These are phyloP conservation scores for Allacma fusca DNA, from an alignment of 2,888 invertebrate species.

Conservation along the genomic window DNA sequence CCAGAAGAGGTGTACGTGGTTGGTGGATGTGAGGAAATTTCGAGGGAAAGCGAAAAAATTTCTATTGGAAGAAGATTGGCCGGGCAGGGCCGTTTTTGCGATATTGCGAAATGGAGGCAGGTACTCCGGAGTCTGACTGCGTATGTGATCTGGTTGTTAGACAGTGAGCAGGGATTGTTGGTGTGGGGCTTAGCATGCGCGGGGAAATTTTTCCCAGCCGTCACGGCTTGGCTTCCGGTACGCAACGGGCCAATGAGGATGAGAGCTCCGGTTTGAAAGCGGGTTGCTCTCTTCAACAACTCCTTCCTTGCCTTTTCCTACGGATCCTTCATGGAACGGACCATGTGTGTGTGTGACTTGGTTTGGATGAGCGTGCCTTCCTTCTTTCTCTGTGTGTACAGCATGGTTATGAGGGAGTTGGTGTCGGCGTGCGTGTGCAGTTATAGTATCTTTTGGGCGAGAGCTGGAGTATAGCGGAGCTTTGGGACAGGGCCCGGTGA, in stretches of 20 bases:
- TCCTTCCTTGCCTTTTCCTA: conserved; percentile 18
- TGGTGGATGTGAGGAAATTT: conserved; percentile 33
- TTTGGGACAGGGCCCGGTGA: not conserved
- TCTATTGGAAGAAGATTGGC: conserved; percentile 45
- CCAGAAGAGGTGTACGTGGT: conserved; percentile 33
- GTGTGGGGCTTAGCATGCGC: conserved; percentile 54
- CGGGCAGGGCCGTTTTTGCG: conserved; percentile 42
- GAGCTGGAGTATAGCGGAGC: too few relatives aligned
- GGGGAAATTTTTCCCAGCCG: conserved; percentile 58
- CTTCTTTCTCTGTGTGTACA: not conserved
- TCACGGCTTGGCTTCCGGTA: conserved; percentile 61
- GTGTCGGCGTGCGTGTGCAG: not conserved
- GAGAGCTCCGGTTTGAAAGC: conserved; percentile 49
- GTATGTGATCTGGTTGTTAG: conserved; percentile 56
- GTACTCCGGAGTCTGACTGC: conserved; percentile 41
- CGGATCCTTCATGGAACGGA: conserved; percentile 16
- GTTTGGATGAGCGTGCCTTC: not conserved
- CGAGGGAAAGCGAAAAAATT: conserved; percentile 44
- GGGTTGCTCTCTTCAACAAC: conserved; percentile 47
- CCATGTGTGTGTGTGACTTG: conserved; percentile 16
- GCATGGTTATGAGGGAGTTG: not conserved
- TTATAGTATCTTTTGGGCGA: conserved; percentile 4
- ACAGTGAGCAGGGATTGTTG: conserved; percentile 42
- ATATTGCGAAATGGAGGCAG: conserved; percentile 43
- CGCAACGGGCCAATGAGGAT: conserved; percentile 52